A percentile compares a stretch with the other conserved stretches of the same genome.
phyloP scores from a whole-genome alignment of 2,888 invertebrate species.

The Oscheius sp. region DNA sequence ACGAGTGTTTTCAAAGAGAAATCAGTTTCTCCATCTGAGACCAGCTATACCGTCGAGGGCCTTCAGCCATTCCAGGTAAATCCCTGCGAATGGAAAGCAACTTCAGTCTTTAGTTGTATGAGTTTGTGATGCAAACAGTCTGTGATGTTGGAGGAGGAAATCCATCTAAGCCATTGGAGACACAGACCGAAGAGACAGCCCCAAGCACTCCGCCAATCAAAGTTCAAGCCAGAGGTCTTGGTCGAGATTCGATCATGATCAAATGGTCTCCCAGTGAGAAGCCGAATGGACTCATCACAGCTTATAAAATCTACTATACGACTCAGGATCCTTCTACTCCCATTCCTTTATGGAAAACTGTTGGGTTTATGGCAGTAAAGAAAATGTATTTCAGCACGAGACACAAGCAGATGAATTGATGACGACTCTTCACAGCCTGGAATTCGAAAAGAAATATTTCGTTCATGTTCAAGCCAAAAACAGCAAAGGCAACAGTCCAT shows the following conservation, averaged over 20 bases:
- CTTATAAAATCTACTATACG: slow-evolving; percentile 84
- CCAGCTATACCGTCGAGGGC: slow-evolving; percentile 39
- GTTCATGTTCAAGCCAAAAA: slow-evolving; percentile 94
- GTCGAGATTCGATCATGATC: slow-evolving; percentile 91
- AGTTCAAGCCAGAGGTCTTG: slow-evolving; percentile 85
- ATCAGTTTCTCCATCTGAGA: slow-evolving; percentile 40
- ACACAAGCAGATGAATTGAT: slow-evolving; percentile 57
- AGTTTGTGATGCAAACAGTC: slow-evolving; percentile 57
- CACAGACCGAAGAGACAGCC: slow-evolving; percentile 81
- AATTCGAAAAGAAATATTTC: slow-evolving; percentile 50
- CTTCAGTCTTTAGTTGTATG: slow-evolving; percentile 59
- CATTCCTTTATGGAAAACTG: slow-evolving; percentile 45
- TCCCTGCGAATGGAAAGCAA: not conserved
- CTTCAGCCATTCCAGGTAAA: slow-evolving; percentile 52
- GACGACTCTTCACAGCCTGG: slow-evolving; percentile 55
- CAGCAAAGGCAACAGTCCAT: slow-evolving; percentile 91
- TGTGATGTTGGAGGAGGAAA: slow-evolving; percentile 89
- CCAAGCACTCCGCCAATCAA: slow-evolving; percentile 93
- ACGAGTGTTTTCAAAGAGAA: slow-evolving; percentile 39
- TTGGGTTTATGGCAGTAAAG: slow-evolving; percentile 21
- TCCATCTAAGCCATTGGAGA: slow-evolving; percentile 85
- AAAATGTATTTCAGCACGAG: slow-evolving; percentile 48
- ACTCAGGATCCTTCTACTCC: slow-evolving; percentile 29
- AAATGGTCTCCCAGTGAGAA: slow-evolving; percentile 98
- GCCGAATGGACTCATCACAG: slow-evolving; percentile 88